Evolutionary conservation across 2,113 vertebrate species (phyloP), one percentile per base, ranked within the genome.

Genomic region (Addax nasomaculatus): DNA sequence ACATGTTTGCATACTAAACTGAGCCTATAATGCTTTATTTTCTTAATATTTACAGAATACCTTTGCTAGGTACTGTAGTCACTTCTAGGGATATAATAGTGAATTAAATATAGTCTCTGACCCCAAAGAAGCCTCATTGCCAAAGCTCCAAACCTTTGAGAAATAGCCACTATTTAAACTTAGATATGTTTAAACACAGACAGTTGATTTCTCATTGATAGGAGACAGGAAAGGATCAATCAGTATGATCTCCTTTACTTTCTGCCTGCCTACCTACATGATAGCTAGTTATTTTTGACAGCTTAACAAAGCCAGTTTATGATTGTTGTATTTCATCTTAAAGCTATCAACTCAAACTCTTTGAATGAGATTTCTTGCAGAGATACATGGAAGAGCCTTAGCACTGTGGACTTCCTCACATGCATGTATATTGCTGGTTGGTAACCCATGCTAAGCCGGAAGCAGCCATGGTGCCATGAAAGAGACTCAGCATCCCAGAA

Each of bases 351-450:
- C 98, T 99, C 7, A 98, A 98, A 98, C 98, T 99, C 97, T 99
- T 99, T 8, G 99, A 99, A 39, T 98, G 98, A 78, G 98, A 98
- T 97, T 99, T 99, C 98, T 98, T 98, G 87, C 98, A 98, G 94
- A 99, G 98, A 85, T 98, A 98, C 7, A 0, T 98, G 99, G 97
- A 99, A 99, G 98, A 99, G 98, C 79, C 98, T 98, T 3, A 99
- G 97, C 64, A 98, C 98, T 9, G 98, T 98, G 98, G 99, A 99
- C 98, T 99, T 99, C 94, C 98, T 99, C 98, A 98, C 98, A 88
- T 95, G 99, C 94, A 97, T 96, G 51, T 99, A 98, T 98, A 98
- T 98, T 9, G 96, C 98, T 96, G 33, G 91, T 27, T 80, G 36
- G 76, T 23, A 25, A 15, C 39, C 30, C 36, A 13, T 0, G 0